A percentile compares a stretch with the other conserved stretches of the same genome.
Evolutionary conservation across 2,113 vertebrate species (phyloP).

Genomic region (Terrapene triunguis): DNA sequence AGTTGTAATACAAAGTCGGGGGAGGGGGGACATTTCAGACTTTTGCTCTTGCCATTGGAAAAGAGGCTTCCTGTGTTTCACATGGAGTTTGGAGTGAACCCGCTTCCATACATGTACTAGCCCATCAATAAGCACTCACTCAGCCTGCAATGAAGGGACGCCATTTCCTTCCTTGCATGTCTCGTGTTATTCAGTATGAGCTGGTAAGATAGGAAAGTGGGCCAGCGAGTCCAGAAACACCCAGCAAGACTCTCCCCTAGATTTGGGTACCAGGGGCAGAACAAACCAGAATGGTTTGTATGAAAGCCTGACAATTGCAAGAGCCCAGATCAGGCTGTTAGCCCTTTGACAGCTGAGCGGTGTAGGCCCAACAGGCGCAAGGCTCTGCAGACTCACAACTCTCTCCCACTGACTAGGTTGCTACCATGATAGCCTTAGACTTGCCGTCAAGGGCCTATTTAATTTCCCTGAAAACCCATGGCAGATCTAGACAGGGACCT

Average conservation of each 20-base stretch:
- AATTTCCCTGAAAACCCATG: neutral
- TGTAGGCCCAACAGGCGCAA: neutral
- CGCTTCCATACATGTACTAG: neutral
- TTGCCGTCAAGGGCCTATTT: rapidly evolving
- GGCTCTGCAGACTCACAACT: neutral
- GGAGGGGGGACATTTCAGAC: neutral
- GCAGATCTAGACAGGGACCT: neutral
- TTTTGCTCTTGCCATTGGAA: neutral
- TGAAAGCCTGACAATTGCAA: conserved; percentile 43
- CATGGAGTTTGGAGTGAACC: neutral
- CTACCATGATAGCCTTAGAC: neutral
- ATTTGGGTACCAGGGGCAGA: rapidly evolving
- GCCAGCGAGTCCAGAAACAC: neutral
- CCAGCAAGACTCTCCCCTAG: neutral
- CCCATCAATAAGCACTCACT: neutral
- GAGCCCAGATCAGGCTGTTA: neutral
- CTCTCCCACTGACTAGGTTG: neutral
- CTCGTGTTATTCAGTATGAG: neutral
- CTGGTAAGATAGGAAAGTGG: neutral
- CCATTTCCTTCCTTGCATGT: neutral
- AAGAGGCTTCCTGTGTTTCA: neutral
- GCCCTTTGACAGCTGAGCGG: rapidly evolving
- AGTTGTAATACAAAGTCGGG: neutral
- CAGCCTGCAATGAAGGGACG: neutral
- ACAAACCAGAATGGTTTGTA: conserved; percentile 8